Percentiles rank a stretch among this genome's conserved stretches.
Evolutionary conservation across 2,113 vertebrate genomes (phyloP).

Genomic region (Euleptes europaea): DNA sequence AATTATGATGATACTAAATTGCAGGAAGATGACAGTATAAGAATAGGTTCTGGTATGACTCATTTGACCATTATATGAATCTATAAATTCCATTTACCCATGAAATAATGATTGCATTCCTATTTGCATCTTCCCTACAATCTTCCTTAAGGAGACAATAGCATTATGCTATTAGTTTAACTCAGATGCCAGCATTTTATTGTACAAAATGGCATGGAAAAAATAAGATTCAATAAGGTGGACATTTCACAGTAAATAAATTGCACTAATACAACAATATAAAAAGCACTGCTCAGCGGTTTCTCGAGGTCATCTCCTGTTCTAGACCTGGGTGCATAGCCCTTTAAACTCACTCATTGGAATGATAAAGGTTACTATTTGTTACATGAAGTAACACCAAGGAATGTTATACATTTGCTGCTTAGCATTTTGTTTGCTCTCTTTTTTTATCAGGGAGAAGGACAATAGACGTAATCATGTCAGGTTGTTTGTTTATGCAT

Average conservation of each 20-base stretch:
- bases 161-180: constrained; percentile 51
- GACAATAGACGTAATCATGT: not conserved
- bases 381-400: constrained; percentile 14
- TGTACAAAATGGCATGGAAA: constrained; percentile 35
- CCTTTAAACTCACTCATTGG: constrained; percentile 30
- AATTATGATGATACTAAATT: constrained; percentile 28
- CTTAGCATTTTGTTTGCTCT: constrained; percentile 1
- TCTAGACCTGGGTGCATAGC: not conserved
- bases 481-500: not conserved
- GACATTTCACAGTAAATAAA: constrained; percentile 69
- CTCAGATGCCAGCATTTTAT: constrained; percentile 41
- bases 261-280: constrained; percentile 57
- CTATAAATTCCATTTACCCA: constrained; percentile 43
- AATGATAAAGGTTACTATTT: constrained; percentile 29
- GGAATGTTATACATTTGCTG: not conserved
- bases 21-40: constrained; percentile 17
- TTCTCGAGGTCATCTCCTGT: constrained; percentile 50
- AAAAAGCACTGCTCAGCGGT: constrained; percentile 49
- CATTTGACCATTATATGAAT: constrained; percentile 28
- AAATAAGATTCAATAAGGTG: constrained; percentile 49
- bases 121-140: constrained; percentile 56
- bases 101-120: constrained; percentile 41
- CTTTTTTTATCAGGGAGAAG: not conserved
- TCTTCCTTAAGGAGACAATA: constrained; percentile 28
- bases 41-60: constrained; percentile 14